Conservation (phyloP, 2,888 invertebrate species). For the Cybosia mesomella region DNA sequence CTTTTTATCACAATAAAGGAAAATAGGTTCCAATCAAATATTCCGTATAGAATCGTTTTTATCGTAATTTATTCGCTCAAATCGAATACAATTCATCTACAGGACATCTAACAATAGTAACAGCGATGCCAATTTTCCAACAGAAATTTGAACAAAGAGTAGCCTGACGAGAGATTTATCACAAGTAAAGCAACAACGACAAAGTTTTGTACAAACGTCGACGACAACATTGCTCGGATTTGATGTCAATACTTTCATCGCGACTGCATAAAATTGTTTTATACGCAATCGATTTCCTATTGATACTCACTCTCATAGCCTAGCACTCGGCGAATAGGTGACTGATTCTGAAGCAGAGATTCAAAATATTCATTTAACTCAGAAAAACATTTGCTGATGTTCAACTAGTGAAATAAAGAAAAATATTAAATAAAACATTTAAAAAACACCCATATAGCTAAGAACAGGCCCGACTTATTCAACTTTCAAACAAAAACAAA, state of each 20-base stretch:
- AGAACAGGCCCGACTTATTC: no score
- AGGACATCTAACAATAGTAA: constrained; percentile 55
- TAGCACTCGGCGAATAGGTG: neutral
- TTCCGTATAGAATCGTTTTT: constrained; percentile 38
- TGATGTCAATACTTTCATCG: constrained; percentile 42
- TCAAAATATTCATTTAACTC: neutral
- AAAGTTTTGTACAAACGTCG: constrained; percentile 54
- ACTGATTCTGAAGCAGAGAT: neutral
- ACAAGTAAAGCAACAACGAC: constrained; percentile 55
- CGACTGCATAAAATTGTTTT: constrained; percentile 40
- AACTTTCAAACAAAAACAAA: no score
- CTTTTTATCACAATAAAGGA: constrained; percentile 21
- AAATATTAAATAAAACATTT: no score
- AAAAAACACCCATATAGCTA: no score
- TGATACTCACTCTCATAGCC: constrained; percentile 18
- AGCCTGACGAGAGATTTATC: constrained; percentile 60
- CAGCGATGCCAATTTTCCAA: constrained; percentile 59
- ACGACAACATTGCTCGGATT: constrained; percentile 50
- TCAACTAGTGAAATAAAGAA: neutral
- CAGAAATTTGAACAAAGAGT: constrained; percentile 58
- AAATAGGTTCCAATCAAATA: constrained; percentile 39
- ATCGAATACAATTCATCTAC: constrained; percentile 54
- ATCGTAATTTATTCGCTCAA: constrained; percentile 47
- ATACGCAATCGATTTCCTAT: constrained; percentile 35
- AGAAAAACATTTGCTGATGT: neutral